Conservation (phyloP, 2,797 vertebrate species). For the Cuniculus paca region DNA sequence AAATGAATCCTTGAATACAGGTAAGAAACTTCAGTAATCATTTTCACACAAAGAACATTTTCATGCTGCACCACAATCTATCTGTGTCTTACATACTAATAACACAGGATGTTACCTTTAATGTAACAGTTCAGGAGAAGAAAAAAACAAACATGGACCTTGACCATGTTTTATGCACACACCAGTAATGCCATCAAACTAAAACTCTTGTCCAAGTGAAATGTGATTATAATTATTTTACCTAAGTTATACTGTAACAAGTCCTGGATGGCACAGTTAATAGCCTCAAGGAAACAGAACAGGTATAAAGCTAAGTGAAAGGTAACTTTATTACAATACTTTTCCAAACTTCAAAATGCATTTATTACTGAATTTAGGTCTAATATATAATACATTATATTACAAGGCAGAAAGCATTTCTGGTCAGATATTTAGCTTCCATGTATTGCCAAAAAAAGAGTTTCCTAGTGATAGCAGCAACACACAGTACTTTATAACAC, state of each 20-base stretch:
- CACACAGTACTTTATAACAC: slow-evolving; percentile 84
- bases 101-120: not conserved
- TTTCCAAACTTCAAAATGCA: slow-evolving; percentile 88
- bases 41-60: slow-evolving; percentile 13
- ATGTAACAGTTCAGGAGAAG: not conserved
- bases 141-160: not conserved
- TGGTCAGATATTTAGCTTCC: slow-evolving; percentile 81
- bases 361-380: slow-evolving; percentile 85
- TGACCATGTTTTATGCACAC: not conserved
- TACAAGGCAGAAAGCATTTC: slow-evolving; percentile 87
- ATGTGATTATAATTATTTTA: slow-evolving; percentile 40
- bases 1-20: not conserved
- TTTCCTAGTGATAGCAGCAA: slow-evolving; percentile 78
- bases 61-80: not conserved
- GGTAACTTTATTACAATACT: slow-evolving; percentile 89
- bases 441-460: slow-evolving; percentile 77
- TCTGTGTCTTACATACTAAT: not conserved
- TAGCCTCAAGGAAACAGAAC: slow-evolving; percentile 83
- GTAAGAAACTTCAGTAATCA: not conserved
- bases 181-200: slow-evolving; percentile 6
- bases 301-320: slow-evolving; percentile 87
- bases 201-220: slow-evolving; percentile 42
- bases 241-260: not conserved
- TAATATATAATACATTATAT: slow-evolving; percentile 92
- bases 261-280: not conserved